Evolutionary conservation across 1,140 invertebrate species (phyloP).

Genomic region (Neotoxoptera formosana): DNA sequence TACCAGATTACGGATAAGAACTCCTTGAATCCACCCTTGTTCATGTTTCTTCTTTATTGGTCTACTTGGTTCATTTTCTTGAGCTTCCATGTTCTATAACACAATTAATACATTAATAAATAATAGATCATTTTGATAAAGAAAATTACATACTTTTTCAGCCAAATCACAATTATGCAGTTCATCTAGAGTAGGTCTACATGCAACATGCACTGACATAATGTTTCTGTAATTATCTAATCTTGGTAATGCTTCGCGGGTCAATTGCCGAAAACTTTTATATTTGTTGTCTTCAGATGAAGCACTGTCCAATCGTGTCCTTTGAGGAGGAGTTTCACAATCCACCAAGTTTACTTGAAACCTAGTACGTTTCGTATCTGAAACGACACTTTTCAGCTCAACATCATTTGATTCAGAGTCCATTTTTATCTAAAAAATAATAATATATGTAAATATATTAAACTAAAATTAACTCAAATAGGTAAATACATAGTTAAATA

Average conservation of each 20-base stretch:
- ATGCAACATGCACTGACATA: slow-evolving; percentile 85
- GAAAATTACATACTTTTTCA: slow-evolving; percentile 71
- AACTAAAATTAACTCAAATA: not conserved
- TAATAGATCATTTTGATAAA: not conserved
- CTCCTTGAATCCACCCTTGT: slow-evolving; percentile 82
- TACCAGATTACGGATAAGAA: slow-evolving; percentile 82
- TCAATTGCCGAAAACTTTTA: slow-evolving; percentile 87
- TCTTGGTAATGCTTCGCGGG: slow-evolving; percentile 87
- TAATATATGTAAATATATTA: not conserved
- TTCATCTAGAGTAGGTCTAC: slow-evolving; percentile 90
- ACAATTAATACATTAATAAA: not conserved
- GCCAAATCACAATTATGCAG: slow-evolving; percentile 85
- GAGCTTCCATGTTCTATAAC: not conserved
- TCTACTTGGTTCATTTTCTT: slow-evolving; percentile 31
- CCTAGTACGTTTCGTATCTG: slow-evolving; percentile 47
- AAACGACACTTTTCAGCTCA: slow-evolving; percentile 51
- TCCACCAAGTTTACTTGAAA: slow-evolving; percentile 55
- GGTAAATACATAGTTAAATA: not conserved
- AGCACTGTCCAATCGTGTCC: slow-evolving; percentile 42
- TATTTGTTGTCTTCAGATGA: slow-evolving; percentile 66
- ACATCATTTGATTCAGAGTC: slow-evolving; percentile 26
- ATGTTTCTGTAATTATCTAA: slow-evolving; percentile 95
- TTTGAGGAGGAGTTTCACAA: slow-evolving; percentile 52
- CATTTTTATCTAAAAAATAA: slow-evolving; percentile 26
- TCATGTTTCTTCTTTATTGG: slow-evolving; percentile 35